Conservation (phyloP, 1,140 invertebrate species). For the Neodiprion pinetum region DNA sequence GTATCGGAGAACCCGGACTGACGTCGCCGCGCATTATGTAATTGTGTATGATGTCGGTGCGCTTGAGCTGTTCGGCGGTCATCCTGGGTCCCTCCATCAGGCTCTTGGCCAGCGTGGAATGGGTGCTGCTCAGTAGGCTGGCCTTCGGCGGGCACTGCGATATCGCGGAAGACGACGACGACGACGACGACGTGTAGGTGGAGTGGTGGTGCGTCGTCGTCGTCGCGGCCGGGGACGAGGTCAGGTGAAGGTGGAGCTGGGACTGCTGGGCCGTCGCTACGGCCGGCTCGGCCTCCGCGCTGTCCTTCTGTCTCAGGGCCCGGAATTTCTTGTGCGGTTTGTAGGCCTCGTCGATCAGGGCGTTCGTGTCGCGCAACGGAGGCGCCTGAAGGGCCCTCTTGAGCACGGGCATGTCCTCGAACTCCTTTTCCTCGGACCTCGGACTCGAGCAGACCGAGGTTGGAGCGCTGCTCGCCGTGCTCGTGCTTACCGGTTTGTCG, state of each 20-base stretch:
- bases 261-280: conserved; percentile 44
- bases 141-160: conserved; percentile 51
- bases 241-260: conserved; percentile 63
- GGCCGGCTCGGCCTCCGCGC: conserved; percentile 75
- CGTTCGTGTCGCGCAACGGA: conserved; percentile 86
- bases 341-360: conserved; percentile 92
- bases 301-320: conserved; percentile 78
- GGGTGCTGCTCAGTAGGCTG: conserved; percentile 76
- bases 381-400: conserved; percentile 91
- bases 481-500: conserved; percentile 70
- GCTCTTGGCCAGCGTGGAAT: conserved; percentile 85
- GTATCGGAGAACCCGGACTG: conserved; percentile 62
- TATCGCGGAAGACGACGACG: conserved; percentile 53
- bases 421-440: conserved; percentile 83
- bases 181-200: conserved; percentile 42
- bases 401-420: conserved; percentile 92
- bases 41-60: conserved; percentile 88
- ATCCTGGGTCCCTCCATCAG: conserved; percentile 87
- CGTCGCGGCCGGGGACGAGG: conserved; percentile 46
- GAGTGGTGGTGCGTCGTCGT: conserved; percentile 63
- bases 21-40: conserved; percentile 82
- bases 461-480: conserved; percentile 72
- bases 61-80: conserved; percentile 88
- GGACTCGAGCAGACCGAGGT: conserved; percentile 87
- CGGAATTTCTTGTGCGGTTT: conserved; percentile 95